phyloP scores from a whole-genome alignment of 2,113 vertebrate genomes.

The Phrynocephalus versicolor region DNA sequence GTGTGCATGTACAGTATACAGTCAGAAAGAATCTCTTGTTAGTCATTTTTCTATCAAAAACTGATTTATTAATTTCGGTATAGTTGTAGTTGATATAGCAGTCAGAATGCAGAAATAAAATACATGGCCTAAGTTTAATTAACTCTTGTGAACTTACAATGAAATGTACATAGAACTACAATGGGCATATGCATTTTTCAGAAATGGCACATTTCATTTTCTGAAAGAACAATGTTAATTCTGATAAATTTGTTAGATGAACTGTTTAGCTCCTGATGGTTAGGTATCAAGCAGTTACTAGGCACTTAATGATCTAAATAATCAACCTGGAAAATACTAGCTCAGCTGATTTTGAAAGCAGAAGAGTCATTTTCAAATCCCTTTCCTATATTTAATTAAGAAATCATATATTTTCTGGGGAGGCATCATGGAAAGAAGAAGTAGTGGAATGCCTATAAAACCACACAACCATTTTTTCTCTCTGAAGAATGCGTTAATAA shows the following conservation, averaged over 20 bases:
- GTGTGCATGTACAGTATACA: too few species aligned
- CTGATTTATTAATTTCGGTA: too few species aligned
- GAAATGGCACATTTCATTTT: constrained; percentile 55
- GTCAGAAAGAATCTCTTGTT: too few species aligned
- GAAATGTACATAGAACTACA: background rate
- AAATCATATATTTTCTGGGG: constrained; percentile 54
- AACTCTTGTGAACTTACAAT: background rate
- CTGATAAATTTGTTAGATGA: constrained; percentile 35
- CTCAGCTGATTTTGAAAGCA: constrained; percentile 42
- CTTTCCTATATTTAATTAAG: constrained; percentile 68
- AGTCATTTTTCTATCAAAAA: too few species aligned
- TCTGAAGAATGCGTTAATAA: constrained; percentile 64
- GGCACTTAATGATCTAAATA: constrained; percentile 43
- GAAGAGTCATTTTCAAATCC: constrained; percentile 67
- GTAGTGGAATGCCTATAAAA: constrained; percentile 58
- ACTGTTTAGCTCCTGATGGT: constrained; percentile 20
- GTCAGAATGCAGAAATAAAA: constrained; percentile 30
- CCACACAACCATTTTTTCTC: constrained; percentile 44
- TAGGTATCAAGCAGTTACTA: constrained; percentile 41
- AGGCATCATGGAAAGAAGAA: constrained; percentile 66
- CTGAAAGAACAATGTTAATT: constrained; percentile 51
- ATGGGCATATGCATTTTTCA: constrained; percentile 1
- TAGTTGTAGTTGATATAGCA: too few species aligned
- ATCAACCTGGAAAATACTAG: constrained; percentile 32
- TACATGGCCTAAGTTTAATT: fast-evolving